These are phyloP conservation scores for Caenorhabditis inopinata DNA, from an alignment of 1,140 invertebrate species.

Conservation along the genomic window DNA sequence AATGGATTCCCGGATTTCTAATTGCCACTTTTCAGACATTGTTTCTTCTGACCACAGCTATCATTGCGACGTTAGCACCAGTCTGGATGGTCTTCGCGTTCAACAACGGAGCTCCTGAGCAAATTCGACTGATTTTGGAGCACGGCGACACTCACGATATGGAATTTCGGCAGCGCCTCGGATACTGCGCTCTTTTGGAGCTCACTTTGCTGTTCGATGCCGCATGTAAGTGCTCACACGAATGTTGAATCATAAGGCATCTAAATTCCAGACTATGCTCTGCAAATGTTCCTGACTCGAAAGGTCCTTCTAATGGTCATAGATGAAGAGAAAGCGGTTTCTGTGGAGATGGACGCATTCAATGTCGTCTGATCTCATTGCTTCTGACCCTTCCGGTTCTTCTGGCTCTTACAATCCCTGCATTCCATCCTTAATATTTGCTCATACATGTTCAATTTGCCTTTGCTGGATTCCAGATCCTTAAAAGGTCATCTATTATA, in stretches of 20 bases:
- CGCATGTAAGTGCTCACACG: not conserved
- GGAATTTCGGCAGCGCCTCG: not conserved
- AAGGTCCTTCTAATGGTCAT: not conserved
- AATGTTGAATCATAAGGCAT: too few relatives aligned
- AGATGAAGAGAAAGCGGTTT: not conserved
- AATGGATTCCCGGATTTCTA: too few relatives aligned
- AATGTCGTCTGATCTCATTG: not conserved
- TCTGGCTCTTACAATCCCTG: too few relatives aligned
- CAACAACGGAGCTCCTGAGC: not conserved
- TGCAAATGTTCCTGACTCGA: not conserved
- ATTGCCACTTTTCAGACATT: not conserved
- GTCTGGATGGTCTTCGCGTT: slow-evolving; percentile 6
- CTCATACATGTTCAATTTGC: too few relatives aligned
- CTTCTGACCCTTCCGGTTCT: not conserved
- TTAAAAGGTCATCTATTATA: too few relatives aligned
- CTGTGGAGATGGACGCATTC: not conserved
- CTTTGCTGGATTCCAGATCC: too few relatives aligned
- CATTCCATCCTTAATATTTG: too few relatives aligned
- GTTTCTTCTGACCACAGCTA: not conserved
- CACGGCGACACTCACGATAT: not conserved
- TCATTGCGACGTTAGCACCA: not conserved
- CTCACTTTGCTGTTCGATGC: slow-evolving; percentile 11
- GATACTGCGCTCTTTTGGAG: not conserved
- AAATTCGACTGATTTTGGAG: not conserved
- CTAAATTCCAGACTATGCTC: not conserved